Evolutionary conservation across 2,797 vertebrate genomes (phyloP), one percentile per base, ranked within the genome.

Genomic region (Adrianichthys oophorus): DNA sequence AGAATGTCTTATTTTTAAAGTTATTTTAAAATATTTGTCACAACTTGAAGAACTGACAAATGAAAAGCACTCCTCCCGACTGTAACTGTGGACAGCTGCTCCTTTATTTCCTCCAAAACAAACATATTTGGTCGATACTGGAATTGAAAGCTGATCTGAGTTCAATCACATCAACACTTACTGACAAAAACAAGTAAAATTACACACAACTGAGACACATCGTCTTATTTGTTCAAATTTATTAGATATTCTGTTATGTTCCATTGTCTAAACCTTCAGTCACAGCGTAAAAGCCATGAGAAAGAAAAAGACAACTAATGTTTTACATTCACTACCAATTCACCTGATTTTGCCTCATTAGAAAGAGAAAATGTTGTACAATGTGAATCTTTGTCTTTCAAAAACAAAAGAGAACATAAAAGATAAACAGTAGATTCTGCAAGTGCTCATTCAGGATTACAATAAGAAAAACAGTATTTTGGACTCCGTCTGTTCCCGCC

Each of bases 221-320:
- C 65, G 48, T 72, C 58, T 78, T 78, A 81, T 85, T 85, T 88
- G 77, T 84, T 88, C 65, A 88, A 91, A 88, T 92, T 91, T 91
- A 92, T 92, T 92, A 87, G 84, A 90, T 88, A 89, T 89, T 83
- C 73, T 78, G 82, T 90, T 88, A 88, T 82, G 67, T 82, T 88
- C 75, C 85, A 86, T 84, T 84, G 83, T 85, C 76, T 86, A 89
- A 78, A 90, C 73, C 70, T 85, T 90, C 80, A 65, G 73, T 70
- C 77, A 83, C 79, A 85, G 87, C 84, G 32, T 51, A 64, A 60
- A 68, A 52, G 85, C 89, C 59, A 81, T 53, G 72, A 67, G 61
- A 66, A 70, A 64, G 46, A 56, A 76, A 67, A 72, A 69, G 77
- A 21, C 21, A 78, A 79, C 79, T 74, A 85, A 78, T 65, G 67